These are phyloP conservation scores for Sialia sialis DNA, from an alignment of 2,113 vertebrate genomes.

Conservation along the genomic window DNA sequence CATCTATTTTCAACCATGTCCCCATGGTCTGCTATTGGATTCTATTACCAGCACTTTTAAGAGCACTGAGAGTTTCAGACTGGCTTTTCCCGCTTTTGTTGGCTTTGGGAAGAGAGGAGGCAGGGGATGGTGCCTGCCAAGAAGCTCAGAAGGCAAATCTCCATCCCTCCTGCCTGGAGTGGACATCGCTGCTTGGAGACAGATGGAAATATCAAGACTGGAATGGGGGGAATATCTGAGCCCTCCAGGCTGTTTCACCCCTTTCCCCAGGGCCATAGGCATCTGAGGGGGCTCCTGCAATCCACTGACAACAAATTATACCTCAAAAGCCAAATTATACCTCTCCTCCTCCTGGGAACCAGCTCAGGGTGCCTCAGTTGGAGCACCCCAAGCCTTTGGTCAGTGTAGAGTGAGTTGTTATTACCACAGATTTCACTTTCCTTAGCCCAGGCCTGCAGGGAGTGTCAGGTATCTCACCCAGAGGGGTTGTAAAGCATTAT, in stretches of 20 bases:
- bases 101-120: not conserved
- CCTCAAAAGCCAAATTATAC: not conserved
- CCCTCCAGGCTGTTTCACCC: not conserved
- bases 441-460: not conserved
- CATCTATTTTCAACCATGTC: slow-evolving; percentile 16
- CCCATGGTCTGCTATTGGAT: not conserved
- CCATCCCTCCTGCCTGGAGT: not conserved
- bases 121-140: not conserved
- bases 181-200: not conserved
- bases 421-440: not conserved
- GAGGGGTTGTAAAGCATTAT: not conserved
- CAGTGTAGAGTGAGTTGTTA: not conserved
- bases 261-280: not conserved
- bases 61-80: not conserved
- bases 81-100: not conserved
- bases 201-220: not conserved
- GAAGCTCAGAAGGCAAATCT: not conserved
- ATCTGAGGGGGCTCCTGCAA: not conserved
- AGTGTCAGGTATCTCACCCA: not conserved
- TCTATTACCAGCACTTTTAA: not conserved
- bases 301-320: not conserved
- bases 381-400: not conserved
- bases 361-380: not conserved
- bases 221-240: not conserved
- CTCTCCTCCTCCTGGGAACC: not conserved